These are phyloP conservation scores for Molorchus minor DNA, from an alignment of 2,888 invertebrate genomes.

Conservation along the genomic window DNA sequence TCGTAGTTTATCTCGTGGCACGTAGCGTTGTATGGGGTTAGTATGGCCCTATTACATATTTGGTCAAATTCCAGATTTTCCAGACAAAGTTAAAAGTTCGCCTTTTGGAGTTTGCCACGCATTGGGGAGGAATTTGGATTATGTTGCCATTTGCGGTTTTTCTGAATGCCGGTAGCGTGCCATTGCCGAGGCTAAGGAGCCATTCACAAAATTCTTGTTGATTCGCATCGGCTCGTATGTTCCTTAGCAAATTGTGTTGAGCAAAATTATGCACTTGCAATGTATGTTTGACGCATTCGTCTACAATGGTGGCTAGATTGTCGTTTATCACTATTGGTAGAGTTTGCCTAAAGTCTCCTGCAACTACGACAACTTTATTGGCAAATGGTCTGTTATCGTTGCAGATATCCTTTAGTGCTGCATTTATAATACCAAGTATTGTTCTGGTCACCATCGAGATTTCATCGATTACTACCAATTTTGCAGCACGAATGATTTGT, in stretches of 20 bases:
- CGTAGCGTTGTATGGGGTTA: background rate
- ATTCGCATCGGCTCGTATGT: background rate
- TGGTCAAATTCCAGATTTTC: background rate
- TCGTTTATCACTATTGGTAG: too few species aligned
- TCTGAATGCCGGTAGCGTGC: background rate
- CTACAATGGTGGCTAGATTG: constrained; percentile 24
- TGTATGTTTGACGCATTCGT: constrained; percentile 19
- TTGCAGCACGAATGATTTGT: background rate
- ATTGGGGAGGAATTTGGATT: background rate
- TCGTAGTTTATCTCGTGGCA: background rate
- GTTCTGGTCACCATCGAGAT: background rate
- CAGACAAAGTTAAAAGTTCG: background rate
- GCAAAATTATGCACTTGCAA: background rate
- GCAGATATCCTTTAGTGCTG: constrained; percentile 2
- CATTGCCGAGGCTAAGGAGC: background rate
- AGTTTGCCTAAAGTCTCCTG: constrained; percentile 32
- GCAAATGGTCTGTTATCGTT: too few species aligned
- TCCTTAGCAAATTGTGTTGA: background rate
- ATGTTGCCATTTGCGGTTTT: background rate
- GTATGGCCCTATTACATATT: background rate
- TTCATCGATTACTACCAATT: too few species aligned
- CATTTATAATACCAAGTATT: background rate
- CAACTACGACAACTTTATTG: constrained; percentile 20
- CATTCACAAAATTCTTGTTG: background rate
- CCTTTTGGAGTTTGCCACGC: background rate